A percentile compares a stretch with the other conserved stretches of the same genome.
Evolutionary conservation across 2,113 vertebrate genomes (phyloP).

Genomic region (Siphamia tubifer): DNA sequence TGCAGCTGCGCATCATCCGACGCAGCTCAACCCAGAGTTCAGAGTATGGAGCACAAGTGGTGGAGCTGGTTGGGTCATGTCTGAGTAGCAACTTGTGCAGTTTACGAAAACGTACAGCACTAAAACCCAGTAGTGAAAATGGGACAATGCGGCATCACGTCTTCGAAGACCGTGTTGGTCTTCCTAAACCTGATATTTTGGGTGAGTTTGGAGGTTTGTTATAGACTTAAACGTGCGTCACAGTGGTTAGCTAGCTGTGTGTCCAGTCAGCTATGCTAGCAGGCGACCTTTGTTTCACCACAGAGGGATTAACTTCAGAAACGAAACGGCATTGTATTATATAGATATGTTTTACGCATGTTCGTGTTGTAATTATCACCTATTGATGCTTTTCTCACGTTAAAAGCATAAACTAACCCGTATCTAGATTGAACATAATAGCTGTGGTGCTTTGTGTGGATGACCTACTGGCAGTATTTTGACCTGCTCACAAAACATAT

Average conservation of each 20-base stretch:
- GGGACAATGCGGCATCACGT: slow-evolving; percentile 94
- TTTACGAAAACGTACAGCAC: not conserved
- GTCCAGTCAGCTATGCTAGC: slow-evolving; percentile 7
- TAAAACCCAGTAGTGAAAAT: slow-evolving; percentile 66
- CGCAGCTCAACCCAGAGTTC: not conserved
- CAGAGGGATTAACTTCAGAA: not conserved
- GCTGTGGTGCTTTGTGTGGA: too few species aligned
- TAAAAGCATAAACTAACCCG: too few species aligned
- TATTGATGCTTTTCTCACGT: too few species aligned
- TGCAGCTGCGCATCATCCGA: slow-evolving; percentile 12
- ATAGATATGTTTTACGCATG: too few species aligned
- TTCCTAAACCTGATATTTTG: slow-evolving; percentile 98
- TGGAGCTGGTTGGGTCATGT: slow-evolving; percentile 22
- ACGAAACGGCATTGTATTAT: too few species aligned
- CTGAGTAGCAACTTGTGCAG: slow-evolving; percentile 11
- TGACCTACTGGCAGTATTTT: too few species aligned
- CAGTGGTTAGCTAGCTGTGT: slow-evolving; percentile 23
- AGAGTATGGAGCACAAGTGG: slow-evolving; percentile 1
- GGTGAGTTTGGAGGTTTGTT: slow-evolving; percentile 78
- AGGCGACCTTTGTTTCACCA: slow-evolving; percentile 9
- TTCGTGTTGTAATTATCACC: too few species aligned
- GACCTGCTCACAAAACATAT: too few species aligned
- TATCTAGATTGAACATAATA: too few species aligned
- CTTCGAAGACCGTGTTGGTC: slow-evolving; percentile 95
- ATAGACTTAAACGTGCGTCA: slow-evolving; percentile 30